A percentile compares a stretch with the other conserved stretches of the same genome.
These are phyloP conservation scores for Phaonia tiefii DNA, from an alignment of 2,888 invertebrate genomes.

Conservation along the genomic window DNA sequence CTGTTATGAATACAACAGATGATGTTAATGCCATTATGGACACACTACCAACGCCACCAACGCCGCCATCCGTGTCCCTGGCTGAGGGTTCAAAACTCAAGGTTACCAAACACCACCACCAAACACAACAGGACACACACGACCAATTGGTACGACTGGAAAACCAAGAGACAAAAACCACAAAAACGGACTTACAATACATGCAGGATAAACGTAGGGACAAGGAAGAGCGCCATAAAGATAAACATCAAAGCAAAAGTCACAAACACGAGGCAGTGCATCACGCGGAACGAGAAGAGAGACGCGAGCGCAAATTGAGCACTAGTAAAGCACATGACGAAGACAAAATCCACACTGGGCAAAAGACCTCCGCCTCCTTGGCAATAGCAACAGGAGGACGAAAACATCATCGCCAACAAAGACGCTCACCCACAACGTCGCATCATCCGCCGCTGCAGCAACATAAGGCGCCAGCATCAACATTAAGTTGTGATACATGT, in stretches of 20 bases:
- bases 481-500: slow-evolving; percentile 72
- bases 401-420: slow-evolving; percentile 53
- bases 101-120: slow-evolving; percentile 55
- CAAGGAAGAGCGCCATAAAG: slow-evolving; percentile 58
- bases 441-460: slow-evolving; percentile 56
- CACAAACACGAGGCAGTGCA: slow-evolving; percentile 25
- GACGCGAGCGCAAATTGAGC: slow-evolving; percentile 33
- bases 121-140: slow-evolving; percentile 57
- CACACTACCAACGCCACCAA: neutral
- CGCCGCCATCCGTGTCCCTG: neutral
- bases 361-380: neutral
- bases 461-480: slow-evolving; percentile 47
- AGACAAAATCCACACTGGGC: slow-evolving; percentile 36
- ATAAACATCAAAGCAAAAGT: slow-evolving; percentile 55
- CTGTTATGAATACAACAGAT: neutral
- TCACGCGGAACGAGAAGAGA: slow-evolving; percentile 22
- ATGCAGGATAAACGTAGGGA: slow-evolving; percentile 42
- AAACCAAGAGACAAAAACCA: slow-evolving; percentile 25
- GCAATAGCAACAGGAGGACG: neutral
- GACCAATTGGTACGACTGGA: slow-evolving; percentile 44
- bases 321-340: slow-evolving; percentile 34
- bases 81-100: slow-evolving; percentile 52
- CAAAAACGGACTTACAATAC: slow-evolving; percentile 34
- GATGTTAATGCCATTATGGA: neutral
- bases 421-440: slow-evolving; percentile 55